Percentiles rank a stretch among this genome's conserved stretches.
Conservation (phyloP, 1,140 invertebrate species). For the Antheraea pernyi region DNA sequence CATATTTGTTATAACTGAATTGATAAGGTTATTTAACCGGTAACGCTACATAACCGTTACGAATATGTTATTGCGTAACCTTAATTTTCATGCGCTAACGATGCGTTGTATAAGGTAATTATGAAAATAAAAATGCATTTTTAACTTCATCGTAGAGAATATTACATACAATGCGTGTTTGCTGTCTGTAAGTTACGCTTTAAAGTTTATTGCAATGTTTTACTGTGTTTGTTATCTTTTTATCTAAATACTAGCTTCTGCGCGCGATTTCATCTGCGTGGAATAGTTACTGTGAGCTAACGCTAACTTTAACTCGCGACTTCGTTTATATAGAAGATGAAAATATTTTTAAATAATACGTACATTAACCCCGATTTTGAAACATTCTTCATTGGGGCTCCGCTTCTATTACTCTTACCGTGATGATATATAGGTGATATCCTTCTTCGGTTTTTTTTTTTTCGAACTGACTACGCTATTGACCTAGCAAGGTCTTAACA, state of each 20-base stretch:
- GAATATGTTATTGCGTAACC: neutral
- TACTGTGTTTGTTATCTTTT: neutral
- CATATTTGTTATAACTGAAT: neutral
- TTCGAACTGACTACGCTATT: too few species aligned
- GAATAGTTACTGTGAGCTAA: too few species aligned
- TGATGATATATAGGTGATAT: too few species aligned
- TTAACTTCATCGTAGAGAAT: neutral
- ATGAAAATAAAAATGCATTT: neutral
- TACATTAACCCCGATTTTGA: too few species aligned
- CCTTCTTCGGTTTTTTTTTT: too few species aligned
- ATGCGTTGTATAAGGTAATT: constrained; percentile 1
- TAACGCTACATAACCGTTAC: neutral
- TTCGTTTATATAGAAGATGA: too few species aligned
- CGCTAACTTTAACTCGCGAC: too few species aligned
- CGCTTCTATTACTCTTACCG: too few species aligned
- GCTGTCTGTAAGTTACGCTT: neutral
- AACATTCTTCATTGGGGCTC: too few species aligned
- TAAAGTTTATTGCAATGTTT: neutral
- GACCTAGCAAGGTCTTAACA: too few species aligned
- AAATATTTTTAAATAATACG: too few species aligned
- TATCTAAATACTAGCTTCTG: neutral
- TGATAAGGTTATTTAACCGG: neutral
- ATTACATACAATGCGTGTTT: neutral
- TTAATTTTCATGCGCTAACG: neutral
- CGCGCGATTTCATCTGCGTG: too few species aligned